Evolutionary conservation across 2,888 invertebrate genomes (phyloP), one percentile per base, ranked within the genome.

Genomic region (Sipha maydis): DNA sequence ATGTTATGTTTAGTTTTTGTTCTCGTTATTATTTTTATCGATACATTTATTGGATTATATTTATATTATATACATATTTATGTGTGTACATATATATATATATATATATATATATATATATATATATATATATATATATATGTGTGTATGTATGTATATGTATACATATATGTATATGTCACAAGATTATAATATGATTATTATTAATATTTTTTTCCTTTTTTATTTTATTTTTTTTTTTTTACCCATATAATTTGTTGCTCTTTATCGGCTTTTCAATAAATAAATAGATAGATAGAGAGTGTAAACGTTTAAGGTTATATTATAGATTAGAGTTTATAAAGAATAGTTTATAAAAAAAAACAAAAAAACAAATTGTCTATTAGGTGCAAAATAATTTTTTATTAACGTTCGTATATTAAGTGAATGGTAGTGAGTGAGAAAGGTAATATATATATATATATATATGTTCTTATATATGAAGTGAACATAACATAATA

Each of bases 1-100:
- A 41, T 88, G 67, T 82, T 61, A 67, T 38, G 61, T 82, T 88
- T 86, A 86, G 71, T 86, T 86, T 85, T 86, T 86, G 79, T 86
- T 86, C 79, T 86, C 86, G 82, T 88, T 88, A 88, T 88, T 82
- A 88, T 88, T 88, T 85, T 82, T 88, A 75, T 82, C 82, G 73
- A 88, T 75, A 82, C 34, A 88, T 88, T 75, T 88, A 88, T 88
- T 80, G 75, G 54, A 80, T 80, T 88, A 75, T 82, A 88, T 86
- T 28, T 86, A 80, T 61, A 61, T 79, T 56, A 38, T 31, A 34
- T 79, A 61, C 31, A 75, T 38, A 31, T 54, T 61, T 79, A 48
- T 80, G 73, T 80, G 61, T 77, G 21, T n/a, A n/a, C n/a, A n/a
- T n/a, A n/a, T n/a, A n/a, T n/a, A n/a, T n/a, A n/a, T n/a, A n/a